phyloP scores from a whole-genome alignment of 2,113 vertebrate genomes.

The Lipophrys pholis region DNA sequence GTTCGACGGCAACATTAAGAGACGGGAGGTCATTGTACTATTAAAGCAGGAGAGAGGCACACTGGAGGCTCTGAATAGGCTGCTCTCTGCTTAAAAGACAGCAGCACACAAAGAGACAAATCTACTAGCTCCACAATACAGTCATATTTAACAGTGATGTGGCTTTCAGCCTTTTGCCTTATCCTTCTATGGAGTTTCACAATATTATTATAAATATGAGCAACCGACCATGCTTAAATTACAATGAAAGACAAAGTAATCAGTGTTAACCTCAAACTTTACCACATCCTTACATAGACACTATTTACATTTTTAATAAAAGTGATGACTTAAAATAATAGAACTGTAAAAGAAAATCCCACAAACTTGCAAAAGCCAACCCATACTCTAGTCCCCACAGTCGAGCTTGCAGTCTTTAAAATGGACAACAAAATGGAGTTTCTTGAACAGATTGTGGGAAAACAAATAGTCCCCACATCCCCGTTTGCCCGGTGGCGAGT shows the following conservation, averaged over 20 bases:
- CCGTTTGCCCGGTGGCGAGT: constrained; percentile 25
- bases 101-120: neutral
- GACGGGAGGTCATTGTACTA: constrained; percentile 16
- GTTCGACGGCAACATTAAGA: constrained; percentile 11
- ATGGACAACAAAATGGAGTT: constrained; percentile 15
- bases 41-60: constrained; percentile 32
- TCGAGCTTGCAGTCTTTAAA: constrained; percentile 9
- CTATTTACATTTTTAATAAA: too few species aligned
- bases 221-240: neutral
- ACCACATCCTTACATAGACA: neutral
- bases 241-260: neutral
- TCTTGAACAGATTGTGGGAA: constrained; percentile 36
- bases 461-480: constrained; percentile 27
- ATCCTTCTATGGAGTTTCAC: neutral
- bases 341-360: neutral
- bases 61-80: neutral
- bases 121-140: neutral
- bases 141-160: too few species aligned
- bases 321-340: too few species aligned
- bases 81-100: constrained; percentile 2
- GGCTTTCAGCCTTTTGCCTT: neutral
- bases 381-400: neutral
- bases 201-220: neutral
- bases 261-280: neutral
- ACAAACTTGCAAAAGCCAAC: neutral